These are phyloP conservation scores for Sebastes elongatus DNA, from an alignment of 2,797 vertebrate genomes.

Conservation along the genomic window DNA sequence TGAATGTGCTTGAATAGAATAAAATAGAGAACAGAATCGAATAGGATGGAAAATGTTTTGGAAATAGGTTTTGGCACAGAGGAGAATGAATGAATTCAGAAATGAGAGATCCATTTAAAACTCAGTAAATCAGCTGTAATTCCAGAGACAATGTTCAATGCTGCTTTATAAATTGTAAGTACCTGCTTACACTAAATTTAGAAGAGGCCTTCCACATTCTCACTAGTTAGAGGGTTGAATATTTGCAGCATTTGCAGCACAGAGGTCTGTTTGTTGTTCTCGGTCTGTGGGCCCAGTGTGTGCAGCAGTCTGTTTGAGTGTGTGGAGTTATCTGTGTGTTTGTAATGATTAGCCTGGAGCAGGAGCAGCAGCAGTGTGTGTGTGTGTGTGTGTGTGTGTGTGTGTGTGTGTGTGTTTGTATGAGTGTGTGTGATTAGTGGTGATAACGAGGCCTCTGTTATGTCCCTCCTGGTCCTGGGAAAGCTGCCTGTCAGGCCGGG, in stretches of 20 bases:
- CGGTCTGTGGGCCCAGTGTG: slow-evolving; percentile 45
- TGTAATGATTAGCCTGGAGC: slow-evolving; percentile 78
- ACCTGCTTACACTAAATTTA: neutral
- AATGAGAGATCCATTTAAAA: neutral
- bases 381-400: slow-evolving; percentile 13
- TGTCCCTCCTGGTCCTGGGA: slow-evolving; percentile 76
- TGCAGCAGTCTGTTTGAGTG: slow-evolving; percentile 50
- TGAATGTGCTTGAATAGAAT: slow-evolving; percentile 32
- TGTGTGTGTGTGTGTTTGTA: slow-evolving; percentile 20
- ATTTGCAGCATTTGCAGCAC: slow-evolving; percentile 16
- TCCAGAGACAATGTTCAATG: neutral
- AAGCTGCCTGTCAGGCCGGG: slow-evolving; percentile 61
- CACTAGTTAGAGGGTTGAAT: neutral
- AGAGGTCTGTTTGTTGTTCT: slow-evolving; percentile 65
- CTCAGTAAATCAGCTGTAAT: neutral
- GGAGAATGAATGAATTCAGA: neutral
- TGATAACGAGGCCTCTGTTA: slow-evolving; percentile 73
- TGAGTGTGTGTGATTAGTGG: slow-evolving; percentile 47
- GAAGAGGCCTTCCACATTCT: neutral
- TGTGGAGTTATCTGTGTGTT: slow-evolving; percentile 78
- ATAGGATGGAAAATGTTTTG: neutral
- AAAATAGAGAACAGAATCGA: slow-evolving; percentile 21
- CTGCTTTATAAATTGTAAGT: neutral
- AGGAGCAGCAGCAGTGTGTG: slow-evolving; percentile 25
- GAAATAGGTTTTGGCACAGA: neutral